These are phyloP conservation scores for Beroe forskalii DNA, from an alignment of 37 sponge, comb jelly and placozoan genomes.

Conservation along the genomic window DNA sequence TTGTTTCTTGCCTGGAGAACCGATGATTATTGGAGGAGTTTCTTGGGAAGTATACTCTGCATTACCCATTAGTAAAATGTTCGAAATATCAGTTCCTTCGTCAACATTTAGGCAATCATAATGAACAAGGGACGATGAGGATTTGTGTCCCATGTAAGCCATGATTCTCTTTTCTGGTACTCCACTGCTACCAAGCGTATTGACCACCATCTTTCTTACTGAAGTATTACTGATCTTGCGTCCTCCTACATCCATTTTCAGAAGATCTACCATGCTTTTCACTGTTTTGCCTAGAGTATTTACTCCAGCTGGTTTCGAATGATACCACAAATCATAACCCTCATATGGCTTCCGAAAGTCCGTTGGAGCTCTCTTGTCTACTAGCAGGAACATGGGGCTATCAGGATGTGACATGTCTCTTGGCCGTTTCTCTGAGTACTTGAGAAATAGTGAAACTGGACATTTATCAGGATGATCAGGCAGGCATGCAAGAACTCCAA, in stretches of 20 bases:
- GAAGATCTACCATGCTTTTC: neutral
- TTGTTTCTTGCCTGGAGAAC: neutral
- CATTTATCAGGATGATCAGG: neutral
- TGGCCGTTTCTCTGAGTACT: neutral
- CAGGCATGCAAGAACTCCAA: neutral
- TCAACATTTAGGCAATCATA: neutral
- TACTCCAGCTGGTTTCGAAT: neutral
- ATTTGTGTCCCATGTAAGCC: conserved; percentile 1
- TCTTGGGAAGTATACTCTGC: too few relatives aligned
- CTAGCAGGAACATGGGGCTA: neutral
- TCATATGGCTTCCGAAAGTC: neutral
- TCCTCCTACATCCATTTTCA: neutral
- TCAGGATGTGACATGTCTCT: neutral
- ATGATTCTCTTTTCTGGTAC: neutral
- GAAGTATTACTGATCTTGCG: conserved; percentile 4
- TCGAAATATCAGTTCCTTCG: neutral
- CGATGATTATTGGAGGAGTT: neutral
- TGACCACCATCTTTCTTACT: neutral
- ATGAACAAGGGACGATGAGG: too few relatives aligned
- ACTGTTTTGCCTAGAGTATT: neutral
- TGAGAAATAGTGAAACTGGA: neutral
- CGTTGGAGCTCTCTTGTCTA: neutral
- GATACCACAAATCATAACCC: neutral
- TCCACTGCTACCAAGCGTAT: neutral
- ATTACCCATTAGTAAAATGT: too few relatives aligned